These are phyloP conservation scores for Poicephalus meyeri DNA, from an alignment of 2,113 vertebrate genomes.

Conservation along the genomic window DNA sequence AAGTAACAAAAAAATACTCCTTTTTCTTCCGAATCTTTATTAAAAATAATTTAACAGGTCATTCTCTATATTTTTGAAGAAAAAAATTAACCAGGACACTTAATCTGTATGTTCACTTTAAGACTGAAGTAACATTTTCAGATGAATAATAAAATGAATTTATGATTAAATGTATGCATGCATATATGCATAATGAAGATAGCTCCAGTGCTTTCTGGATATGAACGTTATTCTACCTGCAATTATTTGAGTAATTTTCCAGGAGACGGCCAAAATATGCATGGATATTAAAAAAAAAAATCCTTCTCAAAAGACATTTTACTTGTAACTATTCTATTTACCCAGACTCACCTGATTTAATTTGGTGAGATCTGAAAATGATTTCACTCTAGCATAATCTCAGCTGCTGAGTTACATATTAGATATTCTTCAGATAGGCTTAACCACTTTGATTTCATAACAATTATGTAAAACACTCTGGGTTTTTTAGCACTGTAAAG, in stretches of 20 bases:
- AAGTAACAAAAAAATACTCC: background rate
- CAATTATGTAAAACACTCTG: background rate
- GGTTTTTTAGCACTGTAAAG: background rate
- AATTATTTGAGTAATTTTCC: conserved; percentile 39
- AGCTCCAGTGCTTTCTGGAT: conserved; percentile 9
- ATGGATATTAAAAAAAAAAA: background rate
- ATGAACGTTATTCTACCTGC: background rate
- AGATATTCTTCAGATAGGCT: background rate
- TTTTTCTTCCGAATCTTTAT: background rate
- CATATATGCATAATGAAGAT: background rate
- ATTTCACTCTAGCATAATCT: background rate
- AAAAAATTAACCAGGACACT: background rate
- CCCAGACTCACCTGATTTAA: background rate
- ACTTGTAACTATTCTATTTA: background rate
- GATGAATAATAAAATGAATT: background rate
- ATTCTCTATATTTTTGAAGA: background rate
- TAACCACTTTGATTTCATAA: background rate
- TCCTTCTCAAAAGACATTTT: background rate
- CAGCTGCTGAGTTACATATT: background rate
- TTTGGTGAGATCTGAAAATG: background rate
- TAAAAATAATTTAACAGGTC: background rate
- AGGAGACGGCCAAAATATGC: background rate
- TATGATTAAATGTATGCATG: background rate
- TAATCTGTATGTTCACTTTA: background rate
- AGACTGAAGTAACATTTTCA: background rate